Conservation (phyloP, 2,797 vertebrate species). For the Eulemur coronatus region DNA sequence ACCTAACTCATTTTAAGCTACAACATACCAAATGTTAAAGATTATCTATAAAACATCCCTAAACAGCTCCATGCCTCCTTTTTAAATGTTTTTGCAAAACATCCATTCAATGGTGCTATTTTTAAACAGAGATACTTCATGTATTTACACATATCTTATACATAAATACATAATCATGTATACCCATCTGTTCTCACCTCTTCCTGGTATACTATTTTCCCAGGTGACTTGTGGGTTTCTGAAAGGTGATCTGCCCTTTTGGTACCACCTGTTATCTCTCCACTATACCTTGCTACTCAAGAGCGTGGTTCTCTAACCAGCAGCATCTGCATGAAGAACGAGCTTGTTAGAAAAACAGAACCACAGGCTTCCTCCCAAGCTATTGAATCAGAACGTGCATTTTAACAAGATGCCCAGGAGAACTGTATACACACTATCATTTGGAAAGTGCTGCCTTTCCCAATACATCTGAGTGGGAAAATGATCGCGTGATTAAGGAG, state of each 20-base stretch:
- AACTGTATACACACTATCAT: not conserved
- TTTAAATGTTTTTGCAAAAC: not conserved
- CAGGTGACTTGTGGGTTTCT: not conserved
- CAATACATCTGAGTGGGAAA: not conserved
- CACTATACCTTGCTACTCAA: not conserved
- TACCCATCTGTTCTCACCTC: not conserved
- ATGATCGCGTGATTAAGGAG: not conserved
- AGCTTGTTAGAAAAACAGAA: not conserved
- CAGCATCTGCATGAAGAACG: not conserved
- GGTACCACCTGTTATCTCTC: not conserved
- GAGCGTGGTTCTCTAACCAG: not conserved
- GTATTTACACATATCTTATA: not conserved
- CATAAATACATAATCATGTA: not conserved
- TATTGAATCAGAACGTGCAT: not conserved
- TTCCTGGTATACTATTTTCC: not conserved
- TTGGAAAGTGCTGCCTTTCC: not conserved
- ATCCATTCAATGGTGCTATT: not conserved
- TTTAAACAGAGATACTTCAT: not conserved
- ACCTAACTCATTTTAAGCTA: conserved; percentile 9
- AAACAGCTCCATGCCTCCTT: not conserved
- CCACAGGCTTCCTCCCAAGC: not conserved
- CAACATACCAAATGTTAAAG: not conserved
- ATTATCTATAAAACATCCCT: not conserved
- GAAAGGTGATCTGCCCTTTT: not conserved
- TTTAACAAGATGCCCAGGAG: not conserved